A percentile compares a stretch with the other conserved stretches of the same genome.
These are phyloP conservation scores for Sphaeridia pumilis DNA, from an alignment of 2,888 invertebrate genomes.

Conservation along the genomic window DNA sequence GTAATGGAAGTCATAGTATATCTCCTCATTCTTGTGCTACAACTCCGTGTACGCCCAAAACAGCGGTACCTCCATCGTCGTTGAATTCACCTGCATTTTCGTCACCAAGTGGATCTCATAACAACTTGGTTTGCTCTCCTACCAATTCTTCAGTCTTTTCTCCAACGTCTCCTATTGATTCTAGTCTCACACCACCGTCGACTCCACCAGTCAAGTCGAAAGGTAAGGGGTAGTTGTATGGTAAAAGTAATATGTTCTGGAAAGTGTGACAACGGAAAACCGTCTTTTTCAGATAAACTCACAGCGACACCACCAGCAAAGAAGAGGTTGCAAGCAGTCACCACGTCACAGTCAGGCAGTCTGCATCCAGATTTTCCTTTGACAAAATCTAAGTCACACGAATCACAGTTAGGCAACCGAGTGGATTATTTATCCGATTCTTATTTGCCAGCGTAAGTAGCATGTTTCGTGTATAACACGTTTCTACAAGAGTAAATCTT, in stretches of 20 bases:
- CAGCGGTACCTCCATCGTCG: constrained; percentile 30
- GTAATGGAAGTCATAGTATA: constrained; percentile 14
- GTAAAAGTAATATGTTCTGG: too few species aligned
- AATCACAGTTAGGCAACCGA: constrained; percentile 66
- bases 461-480: too few species aligned
- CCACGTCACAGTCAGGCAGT: not conserved
- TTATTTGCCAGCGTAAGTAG: constrained; percentile 25
- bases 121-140: constrained; percentile 31
- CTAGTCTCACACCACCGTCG: constrained; percentile 44
- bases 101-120: constrained; percentile 29
- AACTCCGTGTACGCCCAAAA: constrained; percentile 33
- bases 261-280: too few species aligned
- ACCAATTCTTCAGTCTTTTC: constrained; percentile 39
- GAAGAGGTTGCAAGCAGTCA: constrained; percentile 55
- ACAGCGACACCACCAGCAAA: constrained; percentile 71
- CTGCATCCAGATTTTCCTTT: constrained; percentile 52
- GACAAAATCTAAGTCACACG: constrained; percentile 83
- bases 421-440: constrained; percentile 41
- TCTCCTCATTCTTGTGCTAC: constrained; percentile 27
- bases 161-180: constrained; percentile 45
- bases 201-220: constrained; percentile 45
- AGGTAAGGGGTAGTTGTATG: constrained; percentile 37
- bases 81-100: constrained; percentile 30
- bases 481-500: too few species aligned
- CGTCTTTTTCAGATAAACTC: too few species aligned